A percentile compares a stretch with the other conserved stretches of the same genome.
phyloP scores from a whole-genome alignment of 2,797 vertebrate species.

The Chelon auratus region DNA sequence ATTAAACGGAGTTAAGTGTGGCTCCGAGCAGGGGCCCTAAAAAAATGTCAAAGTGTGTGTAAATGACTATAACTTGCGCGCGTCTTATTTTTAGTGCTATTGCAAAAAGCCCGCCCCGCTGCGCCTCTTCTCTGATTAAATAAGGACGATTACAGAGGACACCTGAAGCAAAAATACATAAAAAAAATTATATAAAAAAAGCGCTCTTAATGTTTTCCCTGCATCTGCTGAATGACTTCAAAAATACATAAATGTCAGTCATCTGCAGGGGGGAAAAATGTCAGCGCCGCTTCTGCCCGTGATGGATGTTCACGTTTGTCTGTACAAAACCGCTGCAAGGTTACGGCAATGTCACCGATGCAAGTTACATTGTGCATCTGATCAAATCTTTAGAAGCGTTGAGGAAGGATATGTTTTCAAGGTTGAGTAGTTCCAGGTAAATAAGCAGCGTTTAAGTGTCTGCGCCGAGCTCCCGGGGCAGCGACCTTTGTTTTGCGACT shows the following conservation, averaged over 20 bases:
- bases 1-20: conserved; percentile 75
- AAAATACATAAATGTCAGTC: conserved; percentile 76
- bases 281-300: conserved; percentile 35
- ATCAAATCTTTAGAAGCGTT: background rate
- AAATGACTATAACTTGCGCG: conserved; percentile 58
- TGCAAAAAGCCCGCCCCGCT: conserved; percentile 3
- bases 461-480: conserved; percentile 20
- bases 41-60: conserved; percentile 75
- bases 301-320: conserved; percentile 34
- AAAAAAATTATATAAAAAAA: conserved; percentile 11
- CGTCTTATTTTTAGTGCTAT: conserved; percentile 50
- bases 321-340: conserved; percentile 38
- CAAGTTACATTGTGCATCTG: background rate
- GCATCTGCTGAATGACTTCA: conserved; percentile 60
- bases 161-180: conserved; percentile 59
- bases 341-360: conserved; percentile 36
- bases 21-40: conserved; percentile 67
- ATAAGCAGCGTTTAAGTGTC: conserved; percentile 16
- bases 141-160: conserved; percentile 66
- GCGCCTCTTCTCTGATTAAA: conserved; percentile 57
- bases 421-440: conserved; percentile 15
- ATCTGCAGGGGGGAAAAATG: conserved; percentile 59
- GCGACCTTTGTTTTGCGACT: conserved; percentile 22
- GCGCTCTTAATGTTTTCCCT: conserved; percentile 55
- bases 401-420: background rate